phyloP scores from a whole-genome alignment of 2,888 invertebrate species.

The Hesperia comma region DNA sequence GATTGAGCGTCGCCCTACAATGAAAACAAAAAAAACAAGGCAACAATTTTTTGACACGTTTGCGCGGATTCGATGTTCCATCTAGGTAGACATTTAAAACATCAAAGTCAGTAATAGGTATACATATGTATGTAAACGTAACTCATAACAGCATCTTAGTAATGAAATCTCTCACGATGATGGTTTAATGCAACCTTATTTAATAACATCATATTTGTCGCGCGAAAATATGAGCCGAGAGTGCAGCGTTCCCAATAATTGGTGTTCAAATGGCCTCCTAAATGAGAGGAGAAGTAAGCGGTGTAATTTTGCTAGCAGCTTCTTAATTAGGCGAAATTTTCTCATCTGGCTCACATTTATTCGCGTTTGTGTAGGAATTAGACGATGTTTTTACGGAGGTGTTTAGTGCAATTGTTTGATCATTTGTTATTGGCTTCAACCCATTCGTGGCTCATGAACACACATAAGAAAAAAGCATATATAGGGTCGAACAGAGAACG shows the following conservation, averaged over 20 bases:
- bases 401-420: conserved; percentile 1
- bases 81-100: no score
- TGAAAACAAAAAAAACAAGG: no score
- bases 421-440: background rate
- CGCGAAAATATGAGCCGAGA: conserved; percentile 68
- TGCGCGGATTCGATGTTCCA: no score
- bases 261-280: conserved; percentile 66
- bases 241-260: conserved; percentile 74
- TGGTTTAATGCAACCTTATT: conserved; percentile 65
- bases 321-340: conserved; percentile 47
- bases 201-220: conserved; percentile 66
- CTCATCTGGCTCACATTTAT: conserved; percentile 10
- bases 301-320: conserved; percentile 48
- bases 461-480: no score
- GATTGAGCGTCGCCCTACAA: no score
- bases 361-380: conserved; percentile 3
- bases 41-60: no score
- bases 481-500: no score
- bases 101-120: no score
- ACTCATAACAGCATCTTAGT: background rate
- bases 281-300: conserved; percentile 62
- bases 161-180: conserved; percentile 39
- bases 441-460: no score
- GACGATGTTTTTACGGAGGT: background rate
- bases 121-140: no score